These are phyloP conservation scores for Spodoptera littoralis DNA, from an alignment of 2,888 invertebrate species.

Conservation along the genomic window DNA sequence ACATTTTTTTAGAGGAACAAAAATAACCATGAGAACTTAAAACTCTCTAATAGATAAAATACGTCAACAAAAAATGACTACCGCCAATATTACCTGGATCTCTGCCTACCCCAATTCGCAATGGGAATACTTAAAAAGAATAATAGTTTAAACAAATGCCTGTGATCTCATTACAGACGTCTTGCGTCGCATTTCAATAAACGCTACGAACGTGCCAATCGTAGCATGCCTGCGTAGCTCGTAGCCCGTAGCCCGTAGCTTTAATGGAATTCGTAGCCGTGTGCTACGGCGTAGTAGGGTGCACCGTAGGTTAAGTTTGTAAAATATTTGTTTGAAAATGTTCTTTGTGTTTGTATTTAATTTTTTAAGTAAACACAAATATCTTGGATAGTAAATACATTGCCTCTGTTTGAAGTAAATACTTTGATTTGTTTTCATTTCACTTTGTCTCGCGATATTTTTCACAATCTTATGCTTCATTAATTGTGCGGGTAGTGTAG, in stretches of 20 bases:
- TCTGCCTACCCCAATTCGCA: constrained; percentile 1
- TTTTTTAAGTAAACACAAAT: no score
- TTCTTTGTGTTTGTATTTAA: neutral
- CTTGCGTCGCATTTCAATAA: constrained; percentile 49
- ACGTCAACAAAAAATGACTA: no score
- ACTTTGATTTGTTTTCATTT: no score
- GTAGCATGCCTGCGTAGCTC: constrained; percentile 54
- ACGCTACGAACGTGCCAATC: constrained; percentile 40
- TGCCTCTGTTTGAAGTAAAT: no score
- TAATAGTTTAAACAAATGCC: constrained; percentile 45
- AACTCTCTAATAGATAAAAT: no score
- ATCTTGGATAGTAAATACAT: no score
- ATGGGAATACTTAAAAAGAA: constrained; percentile 36
- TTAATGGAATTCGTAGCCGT: constrained; percentile 57
- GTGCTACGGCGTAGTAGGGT: constrained; percentile 38
- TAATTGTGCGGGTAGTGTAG: no score
- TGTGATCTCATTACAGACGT: constrained; percentile 45
- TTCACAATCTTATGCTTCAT: no score
- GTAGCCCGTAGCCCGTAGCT: constrained; percentile 44
- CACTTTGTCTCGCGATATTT: no score
- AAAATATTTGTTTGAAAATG: neutral
- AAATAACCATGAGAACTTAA: no score
- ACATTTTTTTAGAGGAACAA: no score
- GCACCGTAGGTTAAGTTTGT: constrained; percentile 11
- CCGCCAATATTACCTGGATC: neutral